A percentile compares a stretch with the other conserved stretches of the same genome.
Evolutionary conservation across 2,888 invertebrate genomes (phyloP).

Genomic region (Corbicula japonica): DNA sequence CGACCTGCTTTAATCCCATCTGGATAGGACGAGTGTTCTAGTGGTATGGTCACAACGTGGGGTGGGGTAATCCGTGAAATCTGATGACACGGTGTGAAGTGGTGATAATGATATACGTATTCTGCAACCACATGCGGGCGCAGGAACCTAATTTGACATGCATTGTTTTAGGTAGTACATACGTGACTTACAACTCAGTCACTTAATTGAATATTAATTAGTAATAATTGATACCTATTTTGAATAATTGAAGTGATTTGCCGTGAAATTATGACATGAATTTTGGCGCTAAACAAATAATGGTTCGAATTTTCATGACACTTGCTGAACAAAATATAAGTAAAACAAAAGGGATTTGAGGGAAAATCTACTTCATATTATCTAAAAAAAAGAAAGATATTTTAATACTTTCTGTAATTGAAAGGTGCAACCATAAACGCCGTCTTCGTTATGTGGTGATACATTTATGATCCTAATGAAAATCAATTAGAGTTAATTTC

Average conservation of each 20-base stretch:
- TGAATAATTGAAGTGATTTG: slow-evolving; percentile 47
- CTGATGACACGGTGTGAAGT: slow-evolving; percentile 58
- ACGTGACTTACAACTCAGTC: slow-evolving; percentile 30
- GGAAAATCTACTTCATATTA: no score
- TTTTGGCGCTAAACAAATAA: slow-evolving; percentile 48
- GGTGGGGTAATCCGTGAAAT: slow-evolving; percentile 32
- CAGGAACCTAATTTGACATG: slow-evolving; percentile 49
- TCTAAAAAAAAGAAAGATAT: no score
- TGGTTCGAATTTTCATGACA: no score
- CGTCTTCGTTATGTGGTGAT: neutral
- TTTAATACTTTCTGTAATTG: no score
- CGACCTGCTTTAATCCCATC: slow-evolving; percentile 1
- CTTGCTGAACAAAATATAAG: no score
- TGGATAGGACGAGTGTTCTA: neutral
- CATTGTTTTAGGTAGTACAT: slow-evolving; percentile 54
- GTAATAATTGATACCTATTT: slow-evolving; percentile 40
- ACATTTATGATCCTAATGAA: slow-evolving; percentile 23
- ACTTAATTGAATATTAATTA: slow-evolving; percentile 54
- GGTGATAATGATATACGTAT: slow-evolving; percentile 41
- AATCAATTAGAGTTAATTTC: slow-evolving; percentile 15
- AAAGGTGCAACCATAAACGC: no score
- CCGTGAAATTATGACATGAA: slow-evolving; percentile 37
- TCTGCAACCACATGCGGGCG: slow-evolving; percentile 15
- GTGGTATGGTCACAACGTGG: neutral
- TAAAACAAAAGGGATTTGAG: no score